Percentiles rank a stretch among this genome's conserved stretches.
These are phyloP conservation scores for Sebastes vulpes DNA, from an alignment of 2,797 vertebrate species.

Conservation along the genomic window DNA sequence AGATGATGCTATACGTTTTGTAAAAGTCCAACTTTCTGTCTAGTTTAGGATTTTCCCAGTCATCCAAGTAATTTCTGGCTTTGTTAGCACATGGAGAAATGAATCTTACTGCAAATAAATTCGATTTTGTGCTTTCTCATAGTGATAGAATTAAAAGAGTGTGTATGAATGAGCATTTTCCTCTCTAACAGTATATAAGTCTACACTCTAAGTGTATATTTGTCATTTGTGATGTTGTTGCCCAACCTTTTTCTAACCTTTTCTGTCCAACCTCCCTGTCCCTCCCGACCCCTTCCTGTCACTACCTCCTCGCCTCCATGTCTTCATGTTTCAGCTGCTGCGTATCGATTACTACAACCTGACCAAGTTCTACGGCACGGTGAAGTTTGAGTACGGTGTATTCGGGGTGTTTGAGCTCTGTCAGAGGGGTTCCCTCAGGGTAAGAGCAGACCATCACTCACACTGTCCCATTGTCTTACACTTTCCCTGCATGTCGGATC, in stretches of 20 bases:
- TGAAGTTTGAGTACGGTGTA: conserved; percentile 91
- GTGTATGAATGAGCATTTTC: background rate
- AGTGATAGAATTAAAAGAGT: background rate
- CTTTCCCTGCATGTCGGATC: background rate
- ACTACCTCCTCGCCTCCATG: background rate
- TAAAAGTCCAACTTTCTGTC: background rate
- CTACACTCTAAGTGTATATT: too few relatives aligned
- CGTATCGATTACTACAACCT: conserved; percentile 97
- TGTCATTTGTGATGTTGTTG: background rate
- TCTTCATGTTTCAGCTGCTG: conserved; percentile 85
- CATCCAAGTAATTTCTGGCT: background rate
- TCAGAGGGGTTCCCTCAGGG: conserved; percentile 94
- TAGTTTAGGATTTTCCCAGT: background rate
- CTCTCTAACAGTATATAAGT: background rate
- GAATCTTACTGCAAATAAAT: background rate
- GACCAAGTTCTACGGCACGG: conserved; percentile 97
- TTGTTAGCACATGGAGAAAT: background rate
- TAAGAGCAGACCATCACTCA: conserved; percentile 72
- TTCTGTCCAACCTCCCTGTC: background rate
- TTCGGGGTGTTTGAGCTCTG: conserved; percentile 95
- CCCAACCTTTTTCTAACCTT: background rate
- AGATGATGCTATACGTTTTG: background rate
- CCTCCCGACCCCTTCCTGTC: background rate
- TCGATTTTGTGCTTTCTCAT: background rate
- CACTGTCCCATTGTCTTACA: background rate